Evolutionary conservation across 2,888 invertebrate species (phyloP).

Genomic region (Drosophila eohydei): DNA sequence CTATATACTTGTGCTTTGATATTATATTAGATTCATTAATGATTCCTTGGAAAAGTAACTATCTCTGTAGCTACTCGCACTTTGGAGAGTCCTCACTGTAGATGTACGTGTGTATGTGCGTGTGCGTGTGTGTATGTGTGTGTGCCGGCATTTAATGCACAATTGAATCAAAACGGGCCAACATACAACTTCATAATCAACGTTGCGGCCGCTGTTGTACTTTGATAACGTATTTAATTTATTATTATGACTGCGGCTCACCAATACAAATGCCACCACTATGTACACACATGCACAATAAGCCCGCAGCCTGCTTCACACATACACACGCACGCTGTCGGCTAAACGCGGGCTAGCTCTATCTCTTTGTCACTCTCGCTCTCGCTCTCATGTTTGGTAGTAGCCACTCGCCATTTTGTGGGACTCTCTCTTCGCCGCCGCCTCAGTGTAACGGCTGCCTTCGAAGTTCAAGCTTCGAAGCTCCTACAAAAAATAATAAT

Average conservation of each 20-base stretch:
- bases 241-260: constrained; percentile 47
- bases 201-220: constrained; percentile 30
- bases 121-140: background rate
- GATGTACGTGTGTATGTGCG: background rate
- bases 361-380: constrained; percentile 12
- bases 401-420: constrained; percentile 50
- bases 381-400: constrained; percentile 23
- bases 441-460: constrained; percentile 63
- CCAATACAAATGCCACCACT: constrained; percentile 7
- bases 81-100: background rate
- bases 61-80: too few relatives aligned
- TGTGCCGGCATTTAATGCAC: constrained; percentile 33
- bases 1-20: too few relatives aligned
- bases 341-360: constrained; percentile 21
- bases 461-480: constrained; percentile 61
- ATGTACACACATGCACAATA: constrained; percentile 7
- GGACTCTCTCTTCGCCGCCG: constrained; percentile 38
- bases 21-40: too few relatives aligned
- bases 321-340: background rate
- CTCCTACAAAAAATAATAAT: constrained; percentile 30
- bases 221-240: constrained; percentile 66
- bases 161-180: constrained; percentile 25
- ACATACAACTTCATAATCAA: constrained; percentile 26
- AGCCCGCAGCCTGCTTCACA: constrained; percentile 17
- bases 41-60: background rate